phyloP scores from a whole-genome alignment of 2,797 vertebrate species.

The Ibycter americanus region DNA sequence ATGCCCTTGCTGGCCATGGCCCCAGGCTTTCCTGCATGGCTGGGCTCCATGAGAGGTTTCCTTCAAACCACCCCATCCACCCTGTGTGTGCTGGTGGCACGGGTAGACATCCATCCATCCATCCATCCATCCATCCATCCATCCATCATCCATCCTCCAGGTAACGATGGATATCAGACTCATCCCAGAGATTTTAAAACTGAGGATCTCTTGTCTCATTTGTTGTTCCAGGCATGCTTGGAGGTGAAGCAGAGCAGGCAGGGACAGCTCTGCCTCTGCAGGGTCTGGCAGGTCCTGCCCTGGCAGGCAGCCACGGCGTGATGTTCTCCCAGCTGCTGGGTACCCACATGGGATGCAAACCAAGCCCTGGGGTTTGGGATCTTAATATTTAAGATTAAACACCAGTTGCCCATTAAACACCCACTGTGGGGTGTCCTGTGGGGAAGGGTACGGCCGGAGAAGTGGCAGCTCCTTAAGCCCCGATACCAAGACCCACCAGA shows the following conservation, averaged over 20 bases:
- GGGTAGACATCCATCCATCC: neutral
- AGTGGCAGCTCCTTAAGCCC: neutral
- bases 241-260: neutral
- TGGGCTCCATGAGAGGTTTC: neutral
- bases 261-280: rapidly evolving
- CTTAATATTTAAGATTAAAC: neutral
- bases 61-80: neutral
- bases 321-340: neutral
- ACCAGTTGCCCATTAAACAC: rapidly evolving
- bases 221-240: rapidly evolving
- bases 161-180: neutral
- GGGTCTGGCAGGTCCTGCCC: neutral
- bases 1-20: rapidly evolving
- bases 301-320: rapidly evolving
- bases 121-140: neutral
- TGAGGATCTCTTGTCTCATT: neutral
- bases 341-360: neutral
- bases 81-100: neutral
- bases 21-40: neutral
- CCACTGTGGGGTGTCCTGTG: neutral
- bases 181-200: neutral
- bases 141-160: neutral
- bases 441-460: neutral
- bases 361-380: neutral
- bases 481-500: rapidly evolving